Base-by-base conservation (phyloP, 2,888 invertebrate genomes). In the Cosmia trapezina region DNA sequence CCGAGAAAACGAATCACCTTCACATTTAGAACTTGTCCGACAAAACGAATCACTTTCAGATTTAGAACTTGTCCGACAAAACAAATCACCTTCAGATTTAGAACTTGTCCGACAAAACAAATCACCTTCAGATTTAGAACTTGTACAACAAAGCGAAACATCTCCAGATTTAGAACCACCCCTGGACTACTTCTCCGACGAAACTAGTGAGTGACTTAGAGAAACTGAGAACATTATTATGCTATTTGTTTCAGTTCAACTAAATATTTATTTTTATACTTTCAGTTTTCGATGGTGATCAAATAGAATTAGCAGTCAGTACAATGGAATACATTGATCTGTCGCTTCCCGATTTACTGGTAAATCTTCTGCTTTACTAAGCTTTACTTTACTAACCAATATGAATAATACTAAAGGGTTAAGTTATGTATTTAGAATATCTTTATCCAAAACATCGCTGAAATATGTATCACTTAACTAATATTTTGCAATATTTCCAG, bases 261-360 rank as follows among this genome's bases (percentile, higher is more conserved):
- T n/a, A 62, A 45, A 61, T 37, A 22, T 11, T 43, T 41, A n/a
- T 22, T 41, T 33, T 64, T 54, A 73, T 49, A 45, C 60, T 91
- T 92, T 47, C 88, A 92, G 92, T 89, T 61, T 78, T 89, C 22
- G 84, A 87, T 65, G 70, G 33, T 59, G 70, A 81, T 12, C 85
- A 90, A 71, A 86, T 92, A 33, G 89, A 91, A 54, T 80, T 87
- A 3, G 89, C 86, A 0, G 80, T 92, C 5, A 83, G 80, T 64
- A 78, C 87, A 0, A 70, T 92, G 60, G 88, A 90, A 63, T 66
- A 71, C 0, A 77, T 85, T 7, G 89, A 91, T 22, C 84, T 86
- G 0, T 68, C 74, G 41, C 89, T 92, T 49, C 89, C 91, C 6
- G 90, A 91, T 60, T 80, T 92, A 59, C 59, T 91, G 85, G 93